Evolutionary conservation across 2,797 vertebrate species (phyloP).

Genomic region (Anomalospiza imberbis): DNA sequence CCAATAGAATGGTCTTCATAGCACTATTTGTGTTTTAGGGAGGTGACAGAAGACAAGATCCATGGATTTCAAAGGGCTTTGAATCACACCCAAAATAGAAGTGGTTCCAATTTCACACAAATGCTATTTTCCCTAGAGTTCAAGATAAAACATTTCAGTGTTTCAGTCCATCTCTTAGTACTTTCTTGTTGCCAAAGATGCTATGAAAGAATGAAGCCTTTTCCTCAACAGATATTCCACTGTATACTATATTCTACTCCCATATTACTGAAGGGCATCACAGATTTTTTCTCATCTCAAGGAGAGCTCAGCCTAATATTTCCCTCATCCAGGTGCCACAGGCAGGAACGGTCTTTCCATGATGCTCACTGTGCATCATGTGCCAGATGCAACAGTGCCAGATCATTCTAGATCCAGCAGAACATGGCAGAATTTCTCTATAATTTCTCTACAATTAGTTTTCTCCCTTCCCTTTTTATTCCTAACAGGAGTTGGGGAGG

Average conservation of each 20-base stretch:
- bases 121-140: background rate
- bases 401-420: background rate
- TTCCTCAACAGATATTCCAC: background rate
- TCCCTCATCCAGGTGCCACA: background rate
- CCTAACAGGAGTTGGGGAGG: background rate
- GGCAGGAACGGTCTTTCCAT: background rate
- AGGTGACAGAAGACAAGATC: background rate
- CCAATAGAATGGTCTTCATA: background rate
- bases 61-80: background rate
- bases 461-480: background rate
- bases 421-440: background rate
- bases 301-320: background rate
- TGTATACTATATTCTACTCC: background rate
- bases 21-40: background rate
- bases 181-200: background rate
- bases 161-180: background rate
- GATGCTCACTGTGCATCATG: background rate
- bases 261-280: background rate
- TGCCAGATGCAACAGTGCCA: background rate
- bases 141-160: background rate
- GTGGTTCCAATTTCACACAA: background rate
- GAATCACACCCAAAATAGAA: background rate
- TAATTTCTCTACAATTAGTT: background rate
- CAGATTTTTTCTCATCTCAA: background rate
- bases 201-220: background rate